Conservation (phyloP, 2,113 vertebrate species). For the Petaurus breviceps region DNA sequence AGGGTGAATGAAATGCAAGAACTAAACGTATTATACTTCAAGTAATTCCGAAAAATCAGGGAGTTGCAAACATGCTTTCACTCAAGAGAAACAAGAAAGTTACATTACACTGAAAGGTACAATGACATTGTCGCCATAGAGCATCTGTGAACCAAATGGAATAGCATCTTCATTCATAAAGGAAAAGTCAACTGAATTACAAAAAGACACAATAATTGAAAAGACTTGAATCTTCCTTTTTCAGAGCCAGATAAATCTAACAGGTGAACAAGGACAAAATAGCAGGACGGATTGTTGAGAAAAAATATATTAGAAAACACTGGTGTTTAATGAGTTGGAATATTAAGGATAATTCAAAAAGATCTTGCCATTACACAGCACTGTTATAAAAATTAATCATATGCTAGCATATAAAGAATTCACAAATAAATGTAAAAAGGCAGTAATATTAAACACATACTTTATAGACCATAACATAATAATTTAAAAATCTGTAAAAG, state of each 20-base stretch:
- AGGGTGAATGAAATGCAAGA: not conserved
- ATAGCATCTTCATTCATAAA: not conserved
- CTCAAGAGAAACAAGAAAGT: not conserved
- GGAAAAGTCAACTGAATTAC: not conserved
- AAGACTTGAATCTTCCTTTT: not conserved
- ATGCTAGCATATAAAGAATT: not conserved
- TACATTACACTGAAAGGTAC: not conserved
- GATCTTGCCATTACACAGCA: not conserved
- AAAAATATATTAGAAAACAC: not conserved
- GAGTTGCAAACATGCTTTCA: not conserved
- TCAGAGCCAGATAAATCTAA: not conserved
- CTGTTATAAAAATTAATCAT: not conserved
- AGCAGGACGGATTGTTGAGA: not conserved
- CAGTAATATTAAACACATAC: not conserved
- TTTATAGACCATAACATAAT: not conserved
- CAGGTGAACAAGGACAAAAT: not conserved
- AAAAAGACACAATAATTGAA: not conserved
- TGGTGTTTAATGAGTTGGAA: not conserved
- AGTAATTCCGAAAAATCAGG: not conserved
- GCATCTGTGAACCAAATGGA: not conserved
- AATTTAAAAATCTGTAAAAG: not conserved
- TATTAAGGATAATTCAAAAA: not conserved
- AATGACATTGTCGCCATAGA: not conserved
- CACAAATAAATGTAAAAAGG: not conserved
- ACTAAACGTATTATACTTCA: not conserved